These are phyloP conservation scores for Chloebia gouldiae DNA, from an alignment of 2,113 vertebrate species.

Conservation along the genomic window DNA sequence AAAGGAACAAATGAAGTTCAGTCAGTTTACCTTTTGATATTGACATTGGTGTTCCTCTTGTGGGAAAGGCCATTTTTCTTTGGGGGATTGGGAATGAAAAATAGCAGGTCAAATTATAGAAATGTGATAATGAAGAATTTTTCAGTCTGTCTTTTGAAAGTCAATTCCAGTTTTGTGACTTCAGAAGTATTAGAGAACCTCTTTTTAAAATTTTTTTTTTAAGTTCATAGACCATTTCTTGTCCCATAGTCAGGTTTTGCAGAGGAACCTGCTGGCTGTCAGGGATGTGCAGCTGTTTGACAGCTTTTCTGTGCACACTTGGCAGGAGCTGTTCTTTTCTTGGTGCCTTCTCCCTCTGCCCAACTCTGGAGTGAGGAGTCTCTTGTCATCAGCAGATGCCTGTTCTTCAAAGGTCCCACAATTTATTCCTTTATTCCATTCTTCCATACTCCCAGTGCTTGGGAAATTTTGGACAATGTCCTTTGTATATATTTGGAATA, in stretches of 20 bases:
- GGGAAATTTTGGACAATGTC: neutral
- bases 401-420: neutral
- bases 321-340: neutral
- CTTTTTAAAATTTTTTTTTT: neutral
- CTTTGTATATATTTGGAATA: neutral
- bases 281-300: neutral
- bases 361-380: neutral
- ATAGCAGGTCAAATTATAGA: neutral
- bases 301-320: neutral
- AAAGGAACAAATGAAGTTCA: neutral
- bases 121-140: neutral
- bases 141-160: neutral
- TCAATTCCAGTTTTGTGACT: neutral
- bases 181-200: neutral
- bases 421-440: neutral
- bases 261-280: neutral
- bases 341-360: neutral
- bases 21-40: neutral
- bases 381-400: neutral
- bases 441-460: neutral
- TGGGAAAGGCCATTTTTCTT: neutral
- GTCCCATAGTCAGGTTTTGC: neutral
- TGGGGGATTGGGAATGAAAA: neutral
- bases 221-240: neutral
- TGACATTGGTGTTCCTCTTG: neutral